These are phyloP conservation scores for Diuraphis noxia DNA, from an alignment of 1,140 invertebrate species.

Conservation along the genomic window DNA sequence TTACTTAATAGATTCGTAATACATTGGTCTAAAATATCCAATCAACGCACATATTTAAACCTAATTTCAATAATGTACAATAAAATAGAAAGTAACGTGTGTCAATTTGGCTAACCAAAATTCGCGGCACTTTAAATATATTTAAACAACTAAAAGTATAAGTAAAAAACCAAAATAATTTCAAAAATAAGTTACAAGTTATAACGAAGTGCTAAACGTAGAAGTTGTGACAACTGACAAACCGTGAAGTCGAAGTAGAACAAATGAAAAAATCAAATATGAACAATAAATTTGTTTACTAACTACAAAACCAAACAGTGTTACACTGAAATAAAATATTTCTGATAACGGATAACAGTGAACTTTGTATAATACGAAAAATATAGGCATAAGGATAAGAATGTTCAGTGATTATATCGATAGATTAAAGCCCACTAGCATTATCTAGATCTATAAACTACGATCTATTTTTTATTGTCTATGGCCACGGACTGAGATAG, in stretches of 20 bases:
- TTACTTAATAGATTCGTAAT: slow-evolving; percentile 12
- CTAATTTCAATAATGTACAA: not conserved
- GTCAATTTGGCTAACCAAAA: not conserved
- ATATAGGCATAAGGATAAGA: too few relatives aligned
- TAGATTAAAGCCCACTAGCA: too few relatives aligned
- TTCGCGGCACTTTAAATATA: not conserved
- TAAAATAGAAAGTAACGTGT: not conserved
- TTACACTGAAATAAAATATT: slow-evolving; percentile 29
- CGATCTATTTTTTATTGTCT: too few relatives aligned
- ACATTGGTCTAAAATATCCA: not conserved
- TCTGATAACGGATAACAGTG: not conserved
- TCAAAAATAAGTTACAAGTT: not conserved
- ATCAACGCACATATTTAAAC: not conserved
- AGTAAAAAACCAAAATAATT: not conserved
- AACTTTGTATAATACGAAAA: not conserved
- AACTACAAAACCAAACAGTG: not conserved
- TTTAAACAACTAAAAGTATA: not conserved
- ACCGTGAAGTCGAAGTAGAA: not conserved
- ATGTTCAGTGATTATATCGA: too few relatives aligned
- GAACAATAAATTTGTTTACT: slow-evolving; percentile 1
- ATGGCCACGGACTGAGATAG: too few relatives aligned
- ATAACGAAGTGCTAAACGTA: not conserved
- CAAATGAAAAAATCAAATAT: not conserved
- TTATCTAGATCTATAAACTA: too few relatives aligned
- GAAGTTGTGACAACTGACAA: not conserved